Conservation (phyloP, 2,888 invertebrate genomes). For the Drosophila leonis region DNA sequence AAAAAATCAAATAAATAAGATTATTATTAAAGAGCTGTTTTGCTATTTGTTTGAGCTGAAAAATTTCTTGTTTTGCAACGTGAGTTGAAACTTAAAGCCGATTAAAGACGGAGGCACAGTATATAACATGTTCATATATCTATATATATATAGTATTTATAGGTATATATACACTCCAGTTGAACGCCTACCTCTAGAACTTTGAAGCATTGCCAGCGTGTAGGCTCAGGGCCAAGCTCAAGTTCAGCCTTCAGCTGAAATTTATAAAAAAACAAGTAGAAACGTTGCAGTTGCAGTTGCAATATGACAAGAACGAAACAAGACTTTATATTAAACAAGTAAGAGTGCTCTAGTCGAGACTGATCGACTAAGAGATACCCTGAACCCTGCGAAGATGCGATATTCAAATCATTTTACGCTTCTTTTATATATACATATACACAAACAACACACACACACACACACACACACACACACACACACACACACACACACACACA, state of each 20-base stretch:
- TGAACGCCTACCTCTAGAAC: constrained; percentile 9
- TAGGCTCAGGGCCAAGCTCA: constrained; percentile 9
- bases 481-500: too few species aligned
- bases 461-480: too few species aligned
- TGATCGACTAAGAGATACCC: too few species aligned
- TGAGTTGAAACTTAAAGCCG: neutral
- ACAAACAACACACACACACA: too few species aligned
- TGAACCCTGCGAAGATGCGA: too few species aligned
- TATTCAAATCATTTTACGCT: too few species aligned
- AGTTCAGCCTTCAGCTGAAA: constrained; percentile 7
- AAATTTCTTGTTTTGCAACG: neutral
- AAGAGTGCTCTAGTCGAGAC: too few species aligned
- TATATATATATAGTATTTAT: neutral
- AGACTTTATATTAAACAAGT: neutral
- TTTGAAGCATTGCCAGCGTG: constrained; percentile 1
- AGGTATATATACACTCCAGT: neutral
- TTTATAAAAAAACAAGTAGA: neutral
- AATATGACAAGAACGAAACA: neutral
- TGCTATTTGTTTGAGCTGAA: neutral
- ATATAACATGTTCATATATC: neutral
- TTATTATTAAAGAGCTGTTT: neutral
- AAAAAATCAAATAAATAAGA: neutral
- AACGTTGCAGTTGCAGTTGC: constrained; percentile 1
- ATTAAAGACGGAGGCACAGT: neutral
- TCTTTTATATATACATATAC: too few species aligned